Percentiles rank a stretch among this genome's conserved stretches.
These are phyloP conservation scores for Sphaerodactylus townsendi DNA, from an alignment of 2,113 vertebrate species.

Conservation along the genomic window DNA sequence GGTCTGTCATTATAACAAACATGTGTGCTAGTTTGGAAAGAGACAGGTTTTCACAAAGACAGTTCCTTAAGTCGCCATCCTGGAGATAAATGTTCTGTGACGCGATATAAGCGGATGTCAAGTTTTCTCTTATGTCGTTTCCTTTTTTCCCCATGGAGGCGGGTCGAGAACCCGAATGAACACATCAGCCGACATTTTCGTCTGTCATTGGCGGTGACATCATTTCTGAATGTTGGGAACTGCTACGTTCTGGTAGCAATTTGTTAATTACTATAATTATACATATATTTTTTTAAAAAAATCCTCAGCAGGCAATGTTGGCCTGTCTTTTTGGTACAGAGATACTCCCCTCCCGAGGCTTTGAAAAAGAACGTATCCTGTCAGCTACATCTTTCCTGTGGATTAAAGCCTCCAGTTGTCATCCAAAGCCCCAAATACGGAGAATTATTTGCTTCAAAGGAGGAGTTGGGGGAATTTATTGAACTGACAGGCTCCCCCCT, in stretches of 20 bases:
- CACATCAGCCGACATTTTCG: slow-evolving; percentile 14
- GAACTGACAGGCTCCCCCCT: slow-evolving; percentile 3
- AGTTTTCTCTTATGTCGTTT: too few species aligned
- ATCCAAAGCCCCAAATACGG: slow-evolving; percentile 27
- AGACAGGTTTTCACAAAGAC: too few species aligned
- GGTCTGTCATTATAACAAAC: too few species aligned
- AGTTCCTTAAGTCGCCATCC: too few species aligned
- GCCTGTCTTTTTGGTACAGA: slow-evolving; percentile 39
- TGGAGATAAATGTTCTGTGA: too few species aligned
- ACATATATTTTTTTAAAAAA: slow-evolving; percentile 36
- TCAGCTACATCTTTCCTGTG: slow-evolving; percentile 49
- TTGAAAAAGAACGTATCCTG: slow-evolving; percentile 48
- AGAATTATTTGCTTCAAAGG: slow-evolving; percentile 57
- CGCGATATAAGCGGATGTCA: too few species aligned
- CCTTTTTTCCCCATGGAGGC: not conserved
- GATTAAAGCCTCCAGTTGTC: slow-evolving; percentile 67
- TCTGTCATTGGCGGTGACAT: slow-evolving; percentile 30
- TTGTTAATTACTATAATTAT: slow-evolving; percentile 32
- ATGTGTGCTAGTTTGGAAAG: too few species aligned
- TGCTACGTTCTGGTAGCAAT: slow-evolving; percentile 47
- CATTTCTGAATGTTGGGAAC: slow-evolving; percentile 27
- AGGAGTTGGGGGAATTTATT: slow-evolving; percentile 59
- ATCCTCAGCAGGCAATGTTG: slow-evolving; percentile 51
- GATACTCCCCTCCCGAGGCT: slow-evolving; percentile 26
- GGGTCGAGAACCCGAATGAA: slow-evolving; percentile 31